phyloP scores from a whole-genome alignment of 2,797 vertebrate species.

The Pitangus sulphuratus region DNA sequence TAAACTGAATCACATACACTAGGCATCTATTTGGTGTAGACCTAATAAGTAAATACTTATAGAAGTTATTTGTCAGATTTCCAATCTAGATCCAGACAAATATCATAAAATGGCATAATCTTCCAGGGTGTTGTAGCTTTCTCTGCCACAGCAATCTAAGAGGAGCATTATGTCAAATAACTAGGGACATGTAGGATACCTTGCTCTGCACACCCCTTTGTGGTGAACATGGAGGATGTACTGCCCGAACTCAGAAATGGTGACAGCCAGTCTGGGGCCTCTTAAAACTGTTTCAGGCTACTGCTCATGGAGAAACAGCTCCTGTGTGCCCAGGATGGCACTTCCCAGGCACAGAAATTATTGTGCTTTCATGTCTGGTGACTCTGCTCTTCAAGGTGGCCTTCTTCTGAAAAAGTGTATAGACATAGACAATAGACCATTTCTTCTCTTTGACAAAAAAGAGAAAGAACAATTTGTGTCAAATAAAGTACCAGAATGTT shows the following conservation, averaged over 20 bases:
- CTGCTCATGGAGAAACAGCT: neutral
- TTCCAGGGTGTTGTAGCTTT: neutral
- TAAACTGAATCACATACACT: neutral
- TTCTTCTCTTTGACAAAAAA: neutral
- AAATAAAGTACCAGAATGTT: neutral
- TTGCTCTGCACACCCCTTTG: neutral
- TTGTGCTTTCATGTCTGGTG: neutral
- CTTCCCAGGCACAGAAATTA: neutral
- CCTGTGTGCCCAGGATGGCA: neutral
- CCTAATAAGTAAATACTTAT: neutral
- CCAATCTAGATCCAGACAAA: neutral
- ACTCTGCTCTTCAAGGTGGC: neutral
- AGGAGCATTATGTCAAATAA: neutral
- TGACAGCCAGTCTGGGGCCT: neutral
- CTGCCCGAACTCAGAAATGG: neutral
- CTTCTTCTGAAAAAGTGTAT: neutral
- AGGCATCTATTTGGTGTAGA: neutral
- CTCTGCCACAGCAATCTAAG: neutral
- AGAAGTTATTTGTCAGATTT: neutral
- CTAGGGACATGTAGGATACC: neutral
- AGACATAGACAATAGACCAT: neutral
- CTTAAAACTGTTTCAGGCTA: neutral
- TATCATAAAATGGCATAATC: neutral
- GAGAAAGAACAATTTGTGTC: neutral
- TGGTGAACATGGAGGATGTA: neutral